phyloP scores from a whole-genome alignment of 2,113 vertebrate genomes.

The Delphinapterus leucas region DNA sequence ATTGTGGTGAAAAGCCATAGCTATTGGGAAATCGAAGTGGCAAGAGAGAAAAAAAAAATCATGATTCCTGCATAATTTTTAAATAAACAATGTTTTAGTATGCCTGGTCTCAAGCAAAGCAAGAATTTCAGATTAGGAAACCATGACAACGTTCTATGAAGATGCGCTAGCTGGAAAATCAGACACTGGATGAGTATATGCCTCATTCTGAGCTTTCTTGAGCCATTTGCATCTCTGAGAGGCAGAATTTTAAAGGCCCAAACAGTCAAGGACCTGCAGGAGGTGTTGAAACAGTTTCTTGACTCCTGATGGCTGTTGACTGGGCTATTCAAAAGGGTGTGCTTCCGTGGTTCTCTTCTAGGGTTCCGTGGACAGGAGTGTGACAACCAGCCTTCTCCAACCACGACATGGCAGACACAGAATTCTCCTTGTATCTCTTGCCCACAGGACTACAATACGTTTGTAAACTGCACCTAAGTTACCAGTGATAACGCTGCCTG shows the following conservation, averaged over 20 bases:
- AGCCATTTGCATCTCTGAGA: not conserved
- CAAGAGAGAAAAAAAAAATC: not conserved
- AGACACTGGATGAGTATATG: rapidly evolving
- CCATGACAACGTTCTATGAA: not conserved
- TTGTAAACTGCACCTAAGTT: not conserved
- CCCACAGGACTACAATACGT: not conserved
- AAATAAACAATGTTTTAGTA: not conserved
- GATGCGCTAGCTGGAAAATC: not conserved
- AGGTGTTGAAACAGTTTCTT: too few species aligned
- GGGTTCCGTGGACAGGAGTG: not conserved
- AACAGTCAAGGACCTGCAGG: not conserved
- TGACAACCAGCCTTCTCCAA: not conserved
- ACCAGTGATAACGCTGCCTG: rapidly evolving
- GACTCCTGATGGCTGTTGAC: not conserved
- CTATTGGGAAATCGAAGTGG: not conserved
- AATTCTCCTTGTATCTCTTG: not conserved
- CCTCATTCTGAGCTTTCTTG: not conserved
- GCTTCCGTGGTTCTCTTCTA: rapidly evolving
- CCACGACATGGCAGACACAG: rapidly evolving
- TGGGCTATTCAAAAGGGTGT: not conserved
- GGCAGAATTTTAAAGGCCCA: not conserved
- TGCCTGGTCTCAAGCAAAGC: not conserved
- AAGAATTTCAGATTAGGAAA: not conserved
- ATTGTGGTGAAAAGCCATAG: not conserved
- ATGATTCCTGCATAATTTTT: not conserved